Evolutionary conservation across 2,888 invertebrate species (phyloP), one percentile per base, ranked within the genome.

Genomic region (Agonum fuliginosum): DNA sequence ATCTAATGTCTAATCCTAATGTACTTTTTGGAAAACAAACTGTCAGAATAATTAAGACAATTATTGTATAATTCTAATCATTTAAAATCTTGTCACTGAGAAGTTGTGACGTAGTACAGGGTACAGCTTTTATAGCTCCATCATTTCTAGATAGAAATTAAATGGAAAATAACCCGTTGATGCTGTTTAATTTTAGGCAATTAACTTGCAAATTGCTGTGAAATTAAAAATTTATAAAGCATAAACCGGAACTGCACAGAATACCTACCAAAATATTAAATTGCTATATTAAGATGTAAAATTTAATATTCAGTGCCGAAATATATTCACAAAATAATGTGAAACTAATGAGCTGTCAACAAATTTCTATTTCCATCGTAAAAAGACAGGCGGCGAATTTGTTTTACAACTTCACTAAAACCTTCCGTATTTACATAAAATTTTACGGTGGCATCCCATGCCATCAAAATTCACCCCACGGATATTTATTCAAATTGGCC

Each of bases 391-490:
- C 24, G 10, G 54, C 24, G n/a, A 54, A 24, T 24, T 54, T 20
- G 24, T 3, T 54, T 54, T 22, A 54, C n/a, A 54, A 22, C 24
- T 12, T 48, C 1, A 54, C 24, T 22, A 54, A 48, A 54, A 54
- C 54, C 54, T 12, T 54, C 24, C 12, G 24, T 22, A 22, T 54
- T 54, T n/a, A 54, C 54, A 22, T 54, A 51, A 51, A 51, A 20
- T 10, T 51, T 54, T 54, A 54, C 54, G n/a, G 5, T n/a, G 22
- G 54, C 22, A 10, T 22, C 27, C 20, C 20, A n/a, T 54, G n/a
- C 20, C 22, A 54, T 54, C 22, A 54, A 20, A 24, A 54, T 54
- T 54, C 54, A 10, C 54, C 24, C 54, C 54, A 54, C 54, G 54
- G 24, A 24, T 54, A 54, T 24, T 54, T 54, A 54, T 54, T 54